Evolutionary conservation across 1,140 invertebrate species (phyloP).

Genomic region (Caenorhabditis brenneri): DNA sequence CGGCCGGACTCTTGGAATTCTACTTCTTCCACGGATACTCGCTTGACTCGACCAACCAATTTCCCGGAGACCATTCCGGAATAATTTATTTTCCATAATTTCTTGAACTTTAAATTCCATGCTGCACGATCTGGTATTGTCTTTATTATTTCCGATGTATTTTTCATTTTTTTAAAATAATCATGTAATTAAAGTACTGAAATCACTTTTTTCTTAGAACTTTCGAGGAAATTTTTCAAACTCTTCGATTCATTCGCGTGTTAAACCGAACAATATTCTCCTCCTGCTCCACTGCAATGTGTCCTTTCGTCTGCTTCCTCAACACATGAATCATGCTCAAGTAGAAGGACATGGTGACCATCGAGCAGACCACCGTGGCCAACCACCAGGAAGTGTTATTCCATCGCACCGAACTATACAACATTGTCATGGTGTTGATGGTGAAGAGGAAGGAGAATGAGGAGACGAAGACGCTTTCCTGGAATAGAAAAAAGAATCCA

Average conservation of each 20-base stretch:
- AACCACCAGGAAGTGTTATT: conserved; percentile 24
- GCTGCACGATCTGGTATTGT: too few species aligned
- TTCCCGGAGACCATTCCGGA: not conserved
- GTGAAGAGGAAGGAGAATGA: conserved; percentile 28
- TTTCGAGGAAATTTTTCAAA: not conserved
- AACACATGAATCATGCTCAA: not conserved
- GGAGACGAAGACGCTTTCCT: conserved; percentile 1
- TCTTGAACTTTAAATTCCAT: too few species aligned
- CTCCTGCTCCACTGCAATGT: not conserved
- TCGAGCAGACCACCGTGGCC: not conserved
- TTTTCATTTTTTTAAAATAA: too few species aligned
- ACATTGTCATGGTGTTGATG: conserved; percentile 9
- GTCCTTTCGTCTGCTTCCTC: conserved; percentile 22
- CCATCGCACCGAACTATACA: conserved; percentile 27
- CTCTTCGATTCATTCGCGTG: not conserved
- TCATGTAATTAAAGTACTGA: too few species aligned
- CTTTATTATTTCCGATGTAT: too few species aligned
- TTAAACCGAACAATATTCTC: conserved; percentile 26
- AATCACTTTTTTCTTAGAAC: not conserved
- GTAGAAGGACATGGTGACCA: not conserved
- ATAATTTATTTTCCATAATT: too few species aligned
- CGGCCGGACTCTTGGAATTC: not conserved
- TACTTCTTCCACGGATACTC: too few species aligned
- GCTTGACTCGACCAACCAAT: not conserved
- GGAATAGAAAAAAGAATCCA: too few species aligned